A percentile compares a stretch with the other conserved stretches of the same genome.
Conservation (phyloP, 2,797 vertebrate species). For the Enteromius argenteus region DNA sequence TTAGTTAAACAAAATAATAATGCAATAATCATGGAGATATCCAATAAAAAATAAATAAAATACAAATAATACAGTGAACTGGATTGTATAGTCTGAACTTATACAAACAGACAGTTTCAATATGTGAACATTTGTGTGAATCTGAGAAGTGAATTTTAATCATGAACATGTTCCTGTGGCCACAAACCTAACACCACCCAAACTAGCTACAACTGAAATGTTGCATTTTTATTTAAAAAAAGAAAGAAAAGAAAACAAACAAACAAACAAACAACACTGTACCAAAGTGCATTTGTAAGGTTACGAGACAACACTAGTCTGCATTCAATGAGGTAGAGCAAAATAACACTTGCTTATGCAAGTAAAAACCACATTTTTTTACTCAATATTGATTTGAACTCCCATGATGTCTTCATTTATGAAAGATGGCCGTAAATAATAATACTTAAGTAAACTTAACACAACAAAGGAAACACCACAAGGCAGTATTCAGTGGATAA, state of each 20-base stretch:
- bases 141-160: conserved; percentile 3
- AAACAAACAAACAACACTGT: conserved; percentile 48
- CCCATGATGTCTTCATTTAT: conserved; percentile 3
- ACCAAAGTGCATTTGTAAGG: conserved; percentile 70
- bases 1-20: background rate
- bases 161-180: background rate
- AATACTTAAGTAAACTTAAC: conserved; percentile 33
- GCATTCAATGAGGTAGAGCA: conserved; percentile 70
- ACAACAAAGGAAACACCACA: conserved; percentile 42
- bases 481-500: conserved; percentile 32
- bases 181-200: background rate
- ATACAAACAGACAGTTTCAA: background rate
- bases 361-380: conserved; percentile 55
- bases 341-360: conserved; percentile 68
- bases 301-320: conserved; percentile 54
- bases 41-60: background rate
- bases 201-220: conserved; percentile 63
- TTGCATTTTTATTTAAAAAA: conserved; percentile 77
- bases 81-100: background rate
- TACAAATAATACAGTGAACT: background rate
- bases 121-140: background rate
- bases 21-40: background rate
- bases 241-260: conserved; percentile 60
- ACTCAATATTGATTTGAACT: conserved; percentile 8
- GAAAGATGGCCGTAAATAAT: conserved; percentile 41